Evolutionary conservation across 2,888 invertebrate genomes (phyloP).

Genomic region (Hemistola chrysoprasaria): DNA sequence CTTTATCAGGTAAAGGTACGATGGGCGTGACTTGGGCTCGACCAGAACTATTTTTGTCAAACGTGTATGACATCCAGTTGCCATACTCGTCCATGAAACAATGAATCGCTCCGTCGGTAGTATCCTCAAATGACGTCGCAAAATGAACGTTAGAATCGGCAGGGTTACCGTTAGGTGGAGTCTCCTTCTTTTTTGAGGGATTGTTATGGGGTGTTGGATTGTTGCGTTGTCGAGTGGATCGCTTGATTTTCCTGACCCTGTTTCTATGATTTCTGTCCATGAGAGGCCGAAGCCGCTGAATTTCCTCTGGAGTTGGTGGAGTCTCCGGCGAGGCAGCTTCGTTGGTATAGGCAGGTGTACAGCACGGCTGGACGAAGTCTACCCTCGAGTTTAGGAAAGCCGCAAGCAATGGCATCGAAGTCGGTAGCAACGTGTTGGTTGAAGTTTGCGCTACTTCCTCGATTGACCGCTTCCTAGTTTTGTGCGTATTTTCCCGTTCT

Average conservation of each 20-base stretch:
- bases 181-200: conserved; percentile 59
- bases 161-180: conserved; percentile 46
- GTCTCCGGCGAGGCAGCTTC: conserved; percentile 52
- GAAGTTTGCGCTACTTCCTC: conserved; percentile 84
- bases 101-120: conserved; percentile 91
- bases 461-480: conserved; percentile 76
- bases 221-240: conserved; percentile 77
- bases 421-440: conserved; percentile 85
- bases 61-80: conserved; percentile 92
- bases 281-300: conserved; percentile 63
- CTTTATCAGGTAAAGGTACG: conserved; percentile 55
- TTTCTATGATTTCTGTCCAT: conserved; percentile 77
- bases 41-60: conserved; percentile 88
- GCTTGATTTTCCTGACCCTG: conserved; percentile 79
- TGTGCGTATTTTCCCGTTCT: conserved; percentile 67
- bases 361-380: conserved; percentile 77
- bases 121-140: conserved; percentile 91
- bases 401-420: conserved; percentile 83
- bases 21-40: conserved; percentile 67
- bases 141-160: conserved; percentile 80
- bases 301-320: conserved; percentile 55
- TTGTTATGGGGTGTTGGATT: conserved; percentile 56
- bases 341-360: conserved; percentile 53
- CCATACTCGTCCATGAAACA: conserved; percentile 93
- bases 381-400: conserved; percentile 84